These are phyloP conservation scores for Muscicapa adusta DNA, from an alignment of 2,113 vertebrate genomes.

Conservation along the genomic window DNA sequence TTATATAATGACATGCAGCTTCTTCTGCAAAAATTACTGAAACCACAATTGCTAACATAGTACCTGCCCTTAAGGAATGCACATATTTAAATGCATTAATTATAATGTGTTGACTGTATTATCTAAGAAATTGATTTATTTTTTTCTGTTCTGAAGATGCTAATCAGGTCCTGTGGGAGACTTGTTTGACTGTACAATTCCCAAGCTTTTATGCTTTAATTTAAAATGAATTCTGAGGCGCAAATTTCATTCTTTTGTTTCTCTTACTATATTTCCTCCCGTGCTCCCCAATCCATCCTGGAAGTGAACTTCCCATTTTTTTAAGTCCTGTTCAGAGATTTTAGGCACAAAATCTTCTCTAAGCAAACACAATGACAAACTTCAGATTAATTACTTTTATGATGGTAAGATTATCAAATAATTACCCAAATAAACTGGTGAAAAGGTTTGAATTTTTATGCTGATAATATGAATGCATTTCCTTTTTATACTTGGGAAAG, in stretches of 20 bases:
- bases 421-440: background rate
- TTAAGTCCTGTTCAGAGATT: background rate
- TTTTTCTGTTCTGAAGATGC: conserved; percentile 16
- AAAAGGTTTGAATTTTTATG: background rate
- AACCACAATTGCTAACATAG: background rate
- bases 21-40: conserved; percentile 31
- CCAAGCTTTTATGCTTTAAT: conserved; percentile 16
- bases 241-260: background rate
- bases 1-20: conserved; percentile 17
- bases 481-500: background rate
- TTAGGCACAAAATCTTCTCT: background rate
- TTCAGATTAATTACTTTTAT: background rate
- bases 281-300: background rate
- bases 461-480: background rate
- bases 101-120: conserved; percentile 41
- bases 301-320: background rate
- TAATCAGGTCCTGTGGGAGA: conserved; percentile 35
- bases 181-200: background rate
- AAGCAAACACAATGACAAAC: background rate
- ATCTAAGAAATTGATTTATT: background rate
- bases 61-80: conserved; percentile 33
- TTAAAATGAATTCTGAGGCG: conserved; percentile 11
- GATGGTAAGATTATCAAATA: background rate
- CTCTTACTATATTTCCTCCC: background rate
- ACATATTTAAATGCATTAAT: conserved; percentile 52